These are phyloP conservation scores for Drosophila sucinea DNA, from an alignment of 1,140 invertebrate species.

Conservation along the genomic window DNA sequence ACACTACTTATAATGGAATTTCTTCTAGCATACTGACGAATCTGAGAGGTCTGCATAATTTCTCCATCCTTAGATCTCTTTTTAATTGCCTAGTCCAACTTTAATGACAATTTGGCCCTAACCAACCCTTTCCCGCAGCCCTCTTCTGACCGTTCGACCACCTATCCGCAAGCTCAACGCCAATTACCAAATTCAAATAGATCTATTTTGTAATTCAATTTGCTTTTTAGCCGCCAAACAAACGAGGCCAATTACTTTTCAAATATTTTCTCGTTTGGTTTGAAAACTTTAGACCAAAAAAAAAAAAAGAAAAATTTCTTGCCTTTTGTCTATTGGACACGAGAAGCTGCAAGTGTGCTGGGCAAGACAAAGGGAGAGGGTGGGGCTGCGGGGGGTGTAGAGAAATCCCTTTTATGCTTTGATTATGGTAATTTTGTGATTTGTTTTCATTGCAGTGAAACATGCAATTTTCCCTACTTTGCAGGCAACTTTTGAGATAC, in stretches of 20 bases:
- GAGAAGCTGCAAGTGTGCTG: constrained; percentile 18
- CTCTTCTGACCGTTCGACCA: too few relatives aligned
- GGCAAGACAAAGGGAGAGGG: constrained; percentile 20
- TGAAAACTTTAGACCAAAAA: constrained; percentile 46
- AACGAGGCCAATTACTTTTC: constrained; percentile 68
- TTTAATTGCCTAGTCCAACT: too few relatives aligned
- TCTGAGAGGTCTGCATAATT: too few relatives aligned
- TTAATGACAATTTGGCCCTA: too few relatives aligned
- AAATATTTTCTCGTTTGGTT: constrained; percentile 55
- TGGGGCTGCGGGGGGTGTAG: background rate
- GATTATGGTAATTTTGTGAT: constrained; percentile 74
- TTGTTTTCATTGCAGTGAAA: constrained; percentile 72
- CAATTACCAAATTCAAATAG: constrained; percentile 64
- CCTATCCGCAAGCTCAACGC: background rate
- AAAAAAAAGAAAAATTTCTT: constrained; percentile 28
- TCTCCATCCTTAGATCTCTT: too few relatives aligned
- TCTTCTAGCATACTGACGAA: too few relatives aligned
- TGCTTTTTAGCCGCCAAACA: constrained; percentile 46
- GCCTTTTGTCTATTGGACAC: constrained; percentile 15
- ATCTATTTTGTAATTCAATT: constrained; percentile 66
- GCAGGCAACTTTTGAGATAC: constrained; percentile 24
- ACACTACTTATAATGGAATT: too few relatives aligned
- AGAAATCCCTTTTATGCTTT: constrained; percentile 69
- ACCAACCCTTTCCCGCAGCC: too few relatives aligned
- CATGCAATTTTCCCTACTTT: constrained; percentile 62